phyloP scores from a whole-genome alignment of 2,797 vertebrate genomes.

The Onychomys arenicola region DNA sequence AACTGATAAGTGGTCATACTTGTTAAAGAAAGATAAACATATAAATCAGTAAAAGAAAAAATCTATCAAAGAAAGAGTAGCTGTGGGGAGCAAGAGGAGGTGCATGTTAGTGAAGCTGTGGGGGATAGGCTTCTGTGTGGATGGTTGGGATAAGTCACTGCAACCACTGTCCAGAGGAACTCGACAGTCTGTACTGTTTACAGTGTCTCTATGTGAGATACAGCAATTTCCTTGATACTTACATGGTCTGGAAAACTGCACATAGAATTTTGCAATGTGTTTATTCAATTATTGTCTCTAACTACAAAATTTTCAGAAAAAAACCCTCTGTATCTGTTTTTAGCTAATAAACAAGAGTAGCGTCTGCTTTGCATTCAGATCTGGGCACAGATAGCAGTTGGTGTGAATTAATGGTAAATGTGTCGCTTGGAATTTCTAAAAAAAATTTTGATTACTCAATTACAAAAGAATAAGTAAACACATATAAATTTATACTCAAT shows the following conservation, averaged over 20 bases:
- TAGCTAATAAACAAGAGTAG: slow-evolving; percentile 3
- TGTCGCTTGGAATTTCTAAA: not conserved
- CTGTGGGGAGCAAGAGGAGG: not conserved
- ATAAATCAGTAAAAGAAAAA: not conserved
- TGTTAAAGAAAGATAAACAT: not conserved
- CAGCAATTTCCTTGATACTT: not conserved
- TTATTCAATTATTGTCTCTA: not conserved
- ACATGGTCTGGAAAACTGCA: not conserved
- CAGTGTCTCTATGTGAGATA: not conserved
- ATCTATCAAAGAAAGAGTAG: not conserved
- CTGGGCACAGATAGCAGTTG: not conserved
- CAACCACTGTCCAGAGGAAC: not conserved
- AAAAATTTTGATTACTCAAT: not conserved
- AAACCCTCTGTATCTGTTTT: not conserved
- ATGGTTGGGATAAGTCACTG: not conserved
- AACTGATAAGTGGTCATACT: not conserved
- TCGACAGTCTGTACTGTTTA: not conserved
- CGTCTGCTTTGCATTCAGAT: not conserved
- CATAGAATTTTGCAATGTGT: not conserved
- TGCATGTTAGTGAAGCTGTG: not conserved
- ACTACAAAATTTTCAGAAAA: slow-evolving; percentile 12
- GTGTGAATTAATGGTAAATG: not conserved
- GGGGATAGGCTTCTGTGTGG: too few species aligned
- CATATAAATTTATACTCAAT: not conserved
- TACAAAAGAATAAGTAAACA: not conserved